Evolutionary conservation across 2,888 invertebrate genomes (phyloP), one percentile per base, ranked within the genome.

Genomic region (Leuctra nigra): DNA sequence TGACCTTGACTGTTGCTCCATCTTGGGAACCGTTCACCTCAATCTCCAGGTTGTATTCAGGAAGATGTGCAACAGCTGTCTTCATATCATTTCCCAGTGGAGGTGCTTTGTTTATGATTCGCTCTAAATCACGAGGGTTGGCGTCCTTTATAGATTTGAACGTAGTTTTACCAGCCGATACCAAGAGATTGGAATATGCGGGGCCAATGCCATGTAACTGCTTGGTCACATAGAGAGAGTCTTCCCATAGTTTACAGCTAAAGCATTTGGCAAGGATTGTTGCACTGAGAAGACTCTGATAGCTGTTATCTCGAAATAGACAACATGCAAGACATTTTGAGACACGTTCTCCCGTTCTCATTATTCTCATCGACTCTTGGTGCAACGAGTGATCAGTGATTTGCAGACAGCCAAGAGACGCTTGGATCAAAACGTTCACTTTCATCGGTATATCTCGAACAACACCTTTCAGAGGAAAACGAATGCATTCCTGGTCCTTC

Each of bases 371-470:
- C 2, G 83, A 78, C 68, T 91, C 91, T 68, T 85, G 84, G 61
- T 78, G 74, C 23, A 90, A 72, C 0, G 84, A 81, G 24, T 82
- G 79, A 64, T 88, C 86, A 1, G 76, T 72, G 50, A 89, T 82
- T 20, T 78, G 74, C 35, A 87, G 72, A 66, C 83, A 82, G 1
- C 87, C 87, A 24, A 90, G 75, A 6, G 80, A 73, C 1, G 88
- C 85, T 76, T 90, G 90, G 58, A 89, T 82, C 52, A 90, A 71
- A 66, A 84, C 84, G 67, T 82, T 86, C n/a, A 87, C 76, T 72
- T 90, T 90, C 83, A 86, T 84, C 64, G 83, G 81, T 53, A 77
- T 72, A 1, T 81, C 83, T 66, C 76, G 83, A 44, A 90, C 84
- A 70, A 79, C 83, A 44, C 87, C 87, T 61, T 77, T 77, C 69